Evolutionary conservation across 2,888 invertebrate species (phyloP), one percentile per base, ranked within the genome.

Genomic region (Diadegma fenestrale): DNA sequence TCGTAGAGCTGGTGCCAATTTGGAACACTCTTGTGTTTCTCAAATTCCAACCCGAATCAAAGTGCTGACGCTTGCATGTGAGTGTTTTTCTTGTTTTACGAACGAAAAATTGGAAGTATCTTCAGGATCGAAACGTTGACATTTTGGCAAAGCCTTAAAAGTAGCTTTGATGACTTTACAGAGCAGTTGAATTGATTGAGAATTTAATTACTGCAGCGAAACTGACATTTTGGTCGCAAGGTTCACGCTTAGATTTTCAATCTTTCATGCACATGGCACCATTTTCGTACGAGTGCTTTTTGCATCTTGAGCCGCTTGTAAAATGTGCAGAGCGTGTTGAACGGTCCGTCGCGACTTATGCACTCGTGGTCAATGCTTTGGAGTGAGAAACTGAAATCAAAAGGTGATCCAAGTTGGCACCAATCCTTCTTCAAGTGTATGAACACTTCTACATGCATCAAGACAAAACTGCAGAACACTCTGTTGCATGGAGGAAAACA

Each of bases 401-500:
- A 45, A n/a, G 75, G n/a, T 75, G 48, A 63, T 75, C 75, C 63
- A 64, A 63, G 63, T 75, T 75, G 30, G 30, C 33, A 75, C 63
- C 61, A 75, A 75, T 41, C 54, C 41, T 33, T 19, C 19, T 68
- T 10, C n/a, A 30, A 48, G 17, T 66, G 22, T 48, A 66, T 76
- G 43, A 26, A 79, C 19, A 43, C 41, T 19, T 30, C 43, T 61
- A 17, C 66, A 73, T 54, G 19, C 66, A 73, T 54, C 12, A 41
- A 80, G 58, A 61, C 63, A 75, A 54, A 63, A 66, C 14, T 33
- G 22, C 51, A 54, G 45, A 45, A 43, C 30, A 71, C 66, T 71
- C 81, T 43, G 81, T 71, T 80, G 85, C 48, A 80, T 30, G 51
- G 43, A 41, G 68, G 58, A 80, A 85, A 85, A 85, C 82, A 82